Percentiles rank a stretch among this genome's conserved stretches.
Evolutionary conservation across 2,113 vertebrate species (phyloP).

Genomic region (Peromyscus leucopus): DNA sequence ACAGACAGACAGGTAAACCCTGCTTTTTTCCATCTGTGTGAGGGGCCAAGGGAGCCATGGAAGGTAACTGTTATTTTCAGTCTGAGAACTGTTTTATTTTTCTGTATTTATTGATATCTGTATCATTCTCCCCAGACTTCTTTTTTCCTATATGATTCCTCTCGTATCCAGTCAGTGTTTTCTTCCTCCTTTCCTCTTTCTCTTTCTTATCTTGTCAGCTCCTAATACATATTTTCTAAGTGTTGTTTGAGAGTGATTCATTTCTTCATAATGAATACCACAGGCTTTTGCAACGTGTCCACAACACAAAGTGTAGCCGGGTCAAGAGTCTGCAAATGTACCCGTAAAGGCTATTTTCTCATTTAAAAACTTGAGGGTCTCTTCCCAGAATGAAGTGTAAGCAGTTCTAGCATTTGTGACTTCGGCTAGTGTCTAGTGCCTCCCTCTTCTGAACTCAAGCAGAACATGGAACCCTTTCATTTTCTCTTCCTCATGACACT

Average conservation of each 20-base stretch:
- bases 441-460: background rate
- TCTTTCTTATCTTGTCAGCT: background rate
- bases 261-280: background rate
- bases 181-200: background rate
- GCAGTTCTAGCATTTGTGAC: background rate
- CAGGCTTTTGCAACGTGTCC: background rate
- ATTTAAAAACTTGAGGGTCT: background rate
- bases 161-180: background rate
- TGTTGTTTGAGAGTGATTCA: background rate
- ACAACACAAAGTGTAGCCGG: background rate
- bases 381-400: background rate
- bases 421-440: background rate
- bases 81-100: background rate
- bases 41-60: background rate
- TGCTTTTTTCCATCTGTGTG: background rate
- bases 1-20: background rate
- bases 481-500: background rate
- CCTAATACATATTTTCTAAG: background rate
- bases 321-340: background rate
- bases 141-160: background rate
- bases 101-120: background rate
- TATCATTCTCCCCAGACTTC: background rate
- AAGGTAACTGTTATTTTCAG: conserved; percentile 4
- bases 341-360: background rate
- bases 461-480: background rate